These are phyloP conservation scores for Columbina picui DNA, from an alignment of 2,113 vertebrate genomes.

Conservation along the genomic window DNA sequence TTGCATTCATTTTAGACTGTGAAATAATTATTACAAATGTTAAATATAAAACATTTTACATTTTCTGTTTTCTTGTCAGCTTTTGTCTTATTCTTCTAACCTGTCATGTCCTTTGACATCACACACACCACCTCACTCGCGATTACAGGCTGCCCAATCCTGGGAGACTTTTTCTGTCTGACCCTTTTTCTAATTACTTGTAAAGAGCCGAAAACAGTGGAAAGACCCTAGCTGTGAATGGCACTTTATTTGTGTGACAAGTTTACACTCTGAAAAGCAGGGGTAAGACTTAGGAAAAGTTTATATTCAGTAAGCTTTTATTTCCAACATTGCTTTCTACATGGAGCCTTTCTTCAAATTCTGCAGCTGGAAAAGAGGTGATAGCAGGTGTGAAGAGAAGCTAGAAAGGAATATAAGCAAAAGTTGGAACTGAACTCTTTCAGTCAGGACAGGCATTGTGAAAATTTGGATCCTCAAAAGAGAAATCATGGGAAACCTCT, in stretches of 20 bases:
- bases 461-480: background rate
- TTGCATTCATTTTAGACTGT: background rate
- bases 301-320: background rate
- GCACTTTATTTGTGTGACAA: background rate
- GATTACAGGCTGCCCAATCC: background rate
- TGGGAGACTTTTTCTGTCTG: background rate
- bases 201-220: background rate
- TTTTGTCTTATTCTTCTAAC: background rate
- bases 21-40: background rate
- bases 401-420: background rate
- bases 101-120: background rate
- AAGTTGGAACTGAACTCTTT: background rate
- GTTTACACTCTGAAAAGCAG: background rate
- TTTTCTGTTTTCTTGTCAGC: background rate
- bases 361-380: background rate
- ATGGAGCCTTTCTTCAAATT: background rate
- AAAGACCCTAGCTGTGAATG: background rate
- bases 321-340: background rate
- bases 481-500: background rate
- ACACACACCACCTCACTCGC: background rate
- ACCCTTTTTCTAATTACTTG: background rate
- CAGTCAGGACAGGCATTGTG: background rate
- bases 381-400: background rate
- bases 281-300: background rate
- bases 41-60: constrained; percentile 20